Percentiles rank a stretch among this genome's conserved stretches.
Evolutionary conservation across 2,113 vertebrate genomes (phyloP).

Genomic region (Geococcyx californianus): DNA sequence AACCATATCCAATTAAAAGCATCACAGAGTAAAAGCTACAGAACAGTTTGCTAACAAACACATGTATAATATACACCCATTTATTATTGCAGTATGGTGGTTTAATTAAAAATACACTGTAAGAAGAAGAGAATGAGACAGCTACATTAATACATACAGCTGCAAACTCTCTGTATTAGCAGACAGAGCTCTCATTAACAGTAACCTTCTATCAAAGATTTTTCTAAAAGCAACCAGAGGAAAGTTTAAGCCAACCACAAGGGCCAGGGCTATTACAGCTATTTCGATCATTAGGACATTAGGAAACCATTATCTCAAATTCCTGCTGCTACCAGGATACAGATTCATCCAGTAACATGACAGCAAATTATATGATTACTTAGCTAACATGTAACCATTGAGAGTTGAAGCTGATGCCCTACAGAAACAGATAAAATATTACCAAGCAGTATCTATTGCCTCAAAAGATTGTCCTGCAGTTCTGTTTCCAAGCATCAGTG

Average conservation of each 20-base stretch:
- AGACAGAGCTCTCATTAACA: background rate
- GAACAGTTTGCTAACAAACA: background rate
- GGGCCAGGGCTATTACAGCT: background rate
- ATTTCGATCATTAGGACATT: background rate
- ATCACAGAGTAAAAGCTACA: background rate
- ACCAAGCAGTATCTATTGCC: background rate
- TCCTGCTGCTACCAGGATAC: conserved; percentile 17
- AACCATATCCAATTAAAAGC: background rate
- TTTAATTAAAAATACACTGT: background rate
- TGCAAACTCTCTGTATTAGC: background rate
- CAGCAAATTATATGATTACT: conserved; percentile 44
- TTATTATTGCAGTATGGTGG: background rate
- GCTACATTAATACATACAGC: background rate
- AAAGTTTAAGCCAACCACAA: background rate
- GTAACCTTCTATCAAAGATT: background rate
- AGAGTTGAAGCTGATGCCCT: background rate
- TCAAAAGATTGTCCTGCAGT: background rate
- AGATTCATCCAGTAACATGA: background rate
- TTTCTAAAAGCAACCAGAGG: background rate
- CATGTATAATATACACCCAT: background rate
- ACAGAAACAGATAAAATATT: background rate
- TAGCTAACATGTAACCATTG: conserved; percentile 13
- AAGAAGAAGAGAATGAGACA: background rate
- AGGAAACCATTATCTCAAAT: conserved; percentile 10
- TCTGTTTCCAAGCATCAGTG: background rate